Evolutionary conservation across 2,797 vertebrate genomes (phyloP), one percentile per base, ranked within the genome.

Genomic region (Lophotriccus pileatus): DNA sequence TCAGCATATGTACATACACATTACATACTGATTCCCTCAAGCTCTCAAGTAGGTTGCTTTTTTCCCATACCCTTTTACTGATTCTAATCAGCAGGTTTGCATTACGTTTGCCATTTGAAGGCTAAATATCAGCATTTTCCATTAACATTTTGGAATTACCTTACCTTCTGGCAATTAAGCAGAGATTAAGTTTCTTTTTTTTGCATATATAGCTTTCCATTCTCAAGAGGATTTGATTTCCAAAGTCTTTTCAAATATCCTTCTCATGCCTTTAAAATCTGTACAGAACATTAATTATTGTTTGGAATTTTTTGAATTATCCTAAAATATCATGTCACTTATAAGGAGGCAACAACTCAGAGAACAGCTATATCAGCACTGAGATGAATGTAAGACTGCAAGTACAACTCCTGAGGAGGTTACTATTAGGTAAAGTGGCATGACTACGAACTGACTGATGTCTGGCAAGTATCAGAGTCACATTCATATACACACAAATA

Each of bases 141-240:
- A 83, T 72, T 95, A 87, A 76, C n/a, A 53, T 78, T 86, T 83
- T 74, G 36, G 59, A 92, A 95, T 56, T 76, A 55, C n/a, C 43
- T 81, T 75, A 84, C 27, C 59, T 84, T 79, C 85, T 91, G 70
- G 63, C 37, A 86, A 90, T 86, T 91, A 87, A 56, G 23, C 13
- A 73, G 47, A 84, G 94, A 76, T 73, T 30, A 78, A 69, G 19
- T 39, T 86, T 59, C 5, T 50, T 43, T 75, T 78, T 87, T 90
- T 55, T 79, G 34, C 21, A 63, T 39, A 79, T 18, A 69, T 1
- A 59, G 32, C 28, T 82, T 70, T 84, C 8, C 28, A 15, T 76
- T 67, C 64, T 86, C 55, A 62, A 44, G 46, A 72, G 27, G 28
- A 68, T 66, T 67, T 79, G 7, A 69, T 85, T 88, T 79, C 20